phyloP scores from a whole-genome alignment of 2,888 invertebrate genomes.

The Gibbula magus region DNA sequence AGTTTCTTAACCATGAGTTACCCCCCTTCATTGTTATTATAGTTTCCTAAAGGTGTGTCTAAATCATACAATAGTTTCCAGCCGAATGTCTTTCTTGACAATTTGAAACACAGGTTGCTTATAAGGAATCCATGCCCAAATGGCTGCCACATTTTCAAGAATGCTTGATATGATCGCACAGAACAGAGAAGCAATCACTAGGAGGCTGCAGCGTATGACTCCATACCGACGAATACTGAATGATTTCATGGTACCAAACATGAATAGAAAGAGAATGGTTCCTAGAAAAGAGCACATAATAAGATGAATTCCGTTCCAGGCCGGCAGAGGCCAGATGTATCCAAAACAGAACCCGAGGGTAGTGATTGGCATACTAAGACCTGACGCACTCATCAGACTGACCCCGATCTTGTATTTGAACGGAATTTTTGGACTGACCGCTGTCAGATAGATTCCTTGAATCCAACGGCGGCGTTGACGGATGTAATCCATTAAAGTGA shows the following conservation, averaged over 20 bases:
- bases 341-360: conserved; percentile 53
- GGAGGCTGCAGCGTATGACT: conserved; percentile 43
- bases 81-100: conserved; percentile 50
- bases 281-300: conserved; percentile 54
- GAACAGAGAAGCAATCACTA: conserved; percentile 51
- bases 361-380: conserved; percentile 57
- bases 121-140: conserved; percentile 44
- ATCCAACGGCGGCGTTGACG: conserved; percentile 61
- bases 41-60: background rate
- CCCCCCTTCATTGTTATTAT: background rate
- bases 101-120: conserved; percentile 56
- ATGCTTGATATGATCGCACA: conserved; percentile 48
- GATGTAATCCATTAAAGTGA: conserved; percentile 56
- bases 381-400: conserved; percentile 49
- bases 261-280: conserved; percentile 56
- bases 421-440: conserved; percentile 51
- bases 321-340: conserved; percentile 54
- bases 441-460: conserved; percentile 57
- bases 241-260: conserved; percentile 61
- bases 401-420: conserved; percentile 52
- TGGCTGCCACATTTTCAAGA: conserved; percentile 53
- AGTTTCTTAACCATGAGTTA: background rate
- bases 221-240: conserved; percentile 54
- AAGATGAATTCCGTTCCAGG: conserved; percentile 47
- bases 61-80: conserved; percentile 17